Evolutionary conservation across 92 coral and sea anemone genomes (phyloP).

Genomic region (Phymanthus crucifer): DNA sequence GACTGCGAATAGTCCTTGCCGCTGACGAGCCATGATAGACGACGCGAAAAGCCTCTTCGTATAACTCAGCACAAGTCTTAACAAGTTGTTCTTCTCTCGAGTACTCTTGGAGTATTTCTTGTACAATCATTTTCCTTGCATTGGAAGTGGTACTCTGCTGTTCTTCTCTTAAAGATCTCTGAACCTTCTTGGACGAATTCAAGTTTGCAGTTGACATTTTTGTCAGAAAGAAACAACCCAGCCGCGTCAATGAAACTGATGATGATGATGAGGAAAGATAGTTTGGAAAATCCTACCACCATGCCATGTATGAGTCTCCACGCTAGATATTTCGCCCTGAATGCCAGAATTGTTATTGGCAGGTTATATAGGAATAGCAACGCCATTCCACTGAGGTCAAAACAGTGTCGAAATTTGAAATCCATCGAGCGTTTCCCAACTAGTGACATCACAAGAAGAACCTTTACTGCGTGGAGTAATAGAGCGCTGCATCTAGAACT

Average conservation of each 20-base stretch:
- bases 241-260: not conserved
- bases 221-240: not conserved
- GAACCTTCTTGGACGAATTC: not conserved
- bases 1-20: not conserved
- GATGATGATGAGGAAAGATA: not conserved
- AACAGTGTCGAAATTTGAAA: not conserved
- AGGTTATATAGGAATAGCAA: not conserved
- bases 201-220: not conserved
- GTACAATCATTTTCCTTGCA: slow-evolving; percentile 5
- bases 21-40: not conserved
- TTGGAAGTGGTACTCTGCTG: not conserved
- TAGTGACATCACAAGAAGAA: not conserved
- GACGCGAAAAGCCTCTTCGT: slow-evolving; percentile 5
- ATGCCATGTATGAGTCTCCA: not conserved
- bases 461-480: not conserved
- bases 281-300: not conserved
- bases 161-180: not conserved
- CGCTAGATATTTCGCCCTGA: not conserved
- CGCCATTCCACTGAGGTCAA: not conserved
- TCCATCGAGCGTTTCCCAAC: slow-evolving; percentile 3
- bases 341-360: not conserved
- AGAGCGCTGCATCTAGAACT: not conserved
- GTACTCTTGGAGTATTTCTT: slow-evolving; percentile 15
- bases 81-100: not conserved
- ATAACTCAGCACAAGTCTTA: not conserved